Percentiles rank a stretch among this genome's conserved stretches.
Evolutionary conservation across 1,140 invertebrate genomes (phyloP).

Genomic region (Mizuhopecten yessoensis): DNA sequence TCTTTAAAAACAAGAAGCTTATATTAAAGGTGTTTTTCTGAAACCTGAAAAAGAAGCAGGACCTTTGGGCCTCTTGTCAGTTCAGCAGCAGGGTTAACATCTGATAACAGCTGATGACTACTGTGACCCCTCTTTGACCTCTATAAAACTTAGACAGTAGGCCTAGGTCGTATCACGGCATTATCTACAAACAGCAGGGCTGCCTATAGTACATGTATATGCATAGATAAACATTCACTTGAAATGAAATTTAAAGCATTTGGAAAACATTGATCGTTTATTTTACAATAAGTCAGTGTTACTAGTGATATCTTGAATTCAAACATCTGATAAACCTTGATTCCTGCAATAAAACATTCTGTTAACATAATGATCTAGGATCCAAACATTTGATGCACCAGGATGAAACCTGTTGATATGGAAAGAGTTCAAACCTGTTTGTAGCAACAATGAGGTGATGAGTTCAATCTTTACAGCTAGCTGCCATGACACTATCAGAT

Average conservation of each 20-base stretch:
- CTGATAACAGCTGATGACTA: background rate
- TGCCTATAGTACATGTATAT: background rate
- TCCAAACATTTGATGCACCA: background rate
- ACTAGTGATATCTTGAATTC: background rate
- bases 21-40: too few species aligned
- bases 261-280: background rate
- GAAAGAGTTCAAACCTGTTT: background rate
- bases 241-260: slow-evolving; percentile 10
- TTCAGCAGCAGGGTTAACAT: background rate
- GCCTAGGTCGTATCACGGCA: background rate
- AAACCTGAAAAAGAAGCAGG: too few species aligned
- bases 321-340: background rate
- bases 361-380: background rate
- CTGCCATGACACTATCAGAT: background rate
- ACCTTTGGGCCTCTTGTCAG: background rate
- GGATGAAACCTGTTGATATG: background rate
- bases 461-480: background rate
- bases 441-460: background rate
- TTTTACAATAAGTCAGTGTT: background rate
- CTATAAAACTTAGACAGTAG: background rate
- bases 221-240: background rate
- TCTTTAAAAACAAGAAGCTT: too few species aligned
- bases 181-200: background rate
- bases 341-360: background rate
- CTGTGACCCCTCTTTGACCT: background rate